phyloP scores from a whole-genome alignment of 2,113 vertebrate genomes.

The Pituophis catenifer region DNA sequence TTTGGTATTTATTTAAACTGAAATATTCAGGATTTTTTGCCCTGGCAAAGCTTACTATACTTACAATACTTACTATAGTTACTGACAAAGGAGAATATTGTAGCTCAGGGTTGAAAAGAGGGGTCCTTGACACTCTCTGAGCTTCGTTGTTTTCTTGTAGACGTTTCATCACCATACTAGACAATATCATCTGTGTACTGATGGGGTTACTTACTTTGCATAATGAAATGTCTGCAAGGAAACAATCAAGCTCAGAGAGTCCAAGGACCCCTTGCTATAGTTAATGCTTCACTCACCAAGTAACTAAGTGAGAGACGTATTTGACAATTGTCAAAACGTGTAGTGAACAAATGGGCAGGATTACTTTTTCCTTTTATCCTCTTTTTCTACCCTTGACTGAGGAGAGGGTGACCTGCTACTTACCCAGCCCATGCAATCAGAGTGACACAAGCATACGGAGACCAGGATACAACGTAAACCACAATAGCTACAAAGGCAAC shows the following conservation, averaged over 20 bases:
- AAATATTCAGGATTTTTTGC: background rate
- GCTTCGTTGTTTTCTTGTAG: background rate
- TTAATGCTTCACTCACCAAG: background rate
- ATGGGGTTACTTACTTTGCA: background rate
- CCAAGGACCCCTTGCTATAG: background rate
- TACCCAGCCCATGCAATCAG: constrained; percentile 73
- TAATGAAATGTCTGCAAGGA: background rate
- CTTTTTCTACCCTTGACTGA: background rate
- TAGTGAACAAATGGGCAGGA: background rate
- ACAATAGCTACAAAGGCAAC: constrained; percentile 71
- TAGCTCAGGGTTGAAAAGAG: background rate
- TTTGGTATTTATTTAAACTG: background rate
- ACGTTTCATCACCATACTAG: background rate
- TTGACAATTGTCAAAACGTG: background rate
- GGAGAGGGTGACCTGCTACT: constrained; percentile 7
- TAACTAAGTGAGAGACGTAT: background rate
- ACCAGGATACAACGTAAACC: constrained; percentile 72
- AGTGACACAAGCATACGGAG: constrained; percentile 71
- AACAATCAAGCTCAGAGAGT: background rate
- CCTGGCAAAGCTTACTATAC: background rate
- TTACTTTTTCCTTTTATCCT: background rate
- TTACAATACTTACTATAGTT: background rate
- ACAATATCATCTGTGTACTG: background rate
- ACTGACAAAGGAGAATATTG: background rate
- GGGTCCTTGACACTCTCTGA: background rate